These are phyloP conservation scores for human (Homo sapiens) DNA, from an alignment of 2,113 vertebrate species.

Conservation along the genomic window DNA sequence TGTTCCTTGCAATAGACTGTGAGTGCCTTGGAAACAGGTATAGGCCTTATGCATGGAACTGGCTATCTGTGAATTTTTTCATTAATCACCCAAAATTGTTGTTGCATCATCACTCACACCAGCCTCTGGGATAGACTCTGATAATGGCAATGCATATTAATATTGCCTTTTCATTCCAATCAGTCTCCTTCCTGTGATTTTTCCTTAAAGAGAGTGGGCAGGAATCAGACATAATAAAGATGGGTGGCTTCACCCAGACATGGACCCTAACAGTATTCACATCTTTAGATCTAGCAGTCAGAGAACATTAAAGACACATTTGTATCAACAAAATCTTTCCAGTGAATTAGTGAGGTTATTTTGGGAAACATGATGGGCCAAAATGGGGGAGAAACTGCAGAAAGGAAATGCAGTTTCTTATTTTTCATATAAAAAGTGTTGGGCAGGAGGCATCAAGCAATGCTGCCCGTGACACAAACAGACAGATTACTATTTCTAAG, in stretches of 20 bases:
- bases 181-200: background rate
- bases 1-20: background rate
- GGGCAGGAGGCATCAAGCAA: slow-evolving; percentile 24
- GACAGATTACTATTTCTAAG: slow-evolving; percentile 45
- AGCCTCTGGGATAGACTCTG: background rate
- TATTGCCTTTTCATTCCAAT: slow-evolving; percentile 15
- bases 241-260: background rate
- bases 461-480: background rate
- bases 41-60: background rate
- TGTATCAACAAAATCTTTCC: slow-evolving; percentile 50
- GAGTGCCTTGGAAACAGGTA: slow-evolving; percentile 27
- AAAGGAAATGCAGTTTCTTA: slow-evolving; percentile 55
- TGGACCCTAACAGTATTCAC: background rate
- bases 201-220: slow-evolving; percentile 45
- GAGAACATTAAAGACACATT: slow-evolving; percentile 51
- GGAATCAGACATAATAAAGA: slow-evolving; percentile 40
- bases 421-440: slow-evolving; percentile 49
- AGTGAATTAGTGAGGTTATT: slow-evolving; percentile 59
- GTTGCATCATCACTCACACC: background rate
- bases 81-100: slow-evolving; percentile 10
- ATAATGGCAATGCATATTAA: slow-evolving; percentile 23
- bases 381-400: slow-evolving; percentile 7
- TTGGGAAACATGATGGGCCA: slow-evolving; percentile 30
- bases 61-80: background rate
- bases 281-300: slow-evolving; percentile 44